Evolutionary conservation across 2,888 invertebrate genomes (phyloP).

Genomic region (Caradrina kadenii): DNA sequence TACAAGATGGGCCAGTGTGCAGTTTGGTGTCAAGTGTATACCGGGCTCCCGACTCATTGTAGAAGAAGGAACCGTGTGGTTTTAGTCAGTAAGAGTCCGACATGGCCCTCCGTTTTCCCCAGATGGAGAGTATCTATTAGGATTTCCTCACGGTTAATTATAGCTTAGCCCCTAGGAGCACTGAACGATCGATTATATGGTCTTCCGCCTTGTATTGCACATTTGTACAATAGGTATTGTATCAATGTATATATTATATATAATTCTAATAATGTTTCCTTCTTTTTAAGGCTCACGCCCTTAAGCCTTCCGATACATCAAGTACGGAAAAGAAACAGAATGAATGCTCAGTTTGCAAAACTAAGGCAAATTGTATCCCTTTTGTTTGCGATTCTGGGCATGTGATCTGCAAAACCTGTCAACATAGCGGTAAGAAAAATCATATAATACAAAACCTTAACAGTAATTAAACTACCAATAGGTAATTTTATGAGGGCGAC

Average conservation of each 20-base stretch:
- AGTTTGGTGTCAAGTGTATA: too few species aligned
- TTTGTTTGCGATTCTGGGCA: conserved; percentile 41
- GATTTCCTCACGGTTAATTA: too few species aligned
- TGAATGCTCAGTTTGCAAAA: conserved; percentile 49
- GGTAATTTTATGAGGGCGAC: neutral
- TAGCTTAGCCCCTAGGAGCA: too few species aligned
- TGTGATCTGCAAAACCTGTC: conserved; percentile 44
- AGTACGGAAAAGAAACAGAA: conserved; percentile 23
- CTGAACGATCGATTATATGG: too few species aligned
- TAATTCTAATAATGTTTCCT: neutral
- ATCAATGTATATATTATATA: neutral
- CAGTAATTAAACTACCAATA: neutral
- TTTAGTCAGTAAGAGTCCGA: too few species aligned
- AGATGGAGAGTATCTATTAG: too few species aligned
- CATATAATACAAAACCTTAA: neutral
- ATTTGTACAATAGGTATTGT: too few species aligned
- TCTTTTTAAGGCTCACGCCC: conserved; percentile 36
- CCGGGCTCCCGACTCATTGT: too few species aligned
- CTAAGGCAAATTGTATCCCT: conserved; percentile 17
- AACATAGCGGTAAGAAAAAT: conserved; percentile 41
- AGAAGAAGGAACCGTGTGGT: too few species aligned
- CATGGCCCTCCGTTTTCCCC: too few species aligned
- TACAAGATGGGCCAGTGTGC: too few species aligned
- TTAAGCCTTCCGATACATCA: conserved; percentile 18
- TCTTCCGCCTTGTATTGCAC: neutral